Percentiles rank a stretch among this genome's conserved stretches.
Conservation (phyloP, 2,113 vertebrate genomes). For the Regulus satrapa region DNA sequence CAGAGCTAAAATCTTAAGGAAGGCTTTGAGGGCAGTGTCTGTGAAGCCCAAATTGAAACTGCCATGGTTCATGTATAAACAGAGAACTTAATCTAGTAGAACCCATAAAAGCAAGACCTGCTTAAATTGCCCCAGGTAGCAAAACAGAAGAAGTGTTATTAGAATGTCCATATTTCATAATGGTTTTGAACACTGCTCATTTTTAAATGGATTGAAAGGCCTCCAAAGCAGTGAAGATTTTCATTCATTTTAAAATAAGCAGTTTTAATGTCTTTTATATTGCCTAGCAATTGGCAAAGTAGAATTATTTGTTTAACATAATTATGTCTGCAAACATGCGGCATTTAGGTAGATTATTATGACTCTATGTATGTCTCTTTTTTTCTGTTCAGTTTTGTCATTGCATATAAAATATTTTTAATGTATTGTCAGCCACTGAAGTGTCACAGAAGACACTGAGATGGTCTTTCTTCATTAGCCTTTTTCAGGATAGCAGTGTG, state of each 20-base stretch:
- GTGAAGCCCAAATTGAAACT: slow-evolving; percentile 60
- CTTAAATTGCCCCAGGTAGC: neutral
- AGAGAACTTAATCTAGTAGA: slow-evolving; percentile 26
- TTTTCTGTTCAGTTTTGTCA: neutral
- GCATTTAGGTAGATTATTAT: neutral
- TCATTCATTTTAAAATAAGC: slow-evolving; percentile 41
- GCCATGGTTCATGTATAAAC: slow-evolving; percentile 23
- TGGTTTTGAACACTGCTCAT: neutral
- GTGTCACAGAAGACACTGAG: neutral
- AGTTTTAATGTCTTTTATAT: slow-evolving; percentile 56
- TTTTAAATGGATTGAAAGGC: slow-evolving; percentile 15
- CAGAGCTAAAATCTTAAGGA: slow-evolving; percentile 56
- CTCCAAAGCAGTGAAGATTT: neutral
- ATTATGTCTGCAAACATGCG: slow-evolving; percentile 28
- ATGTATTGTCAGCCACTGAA: neutral
- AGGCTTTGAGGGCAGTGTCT: slow-evolving; percentile 4
- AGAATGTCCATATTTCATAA: neutral
- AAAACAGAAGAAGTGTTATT: neutral
- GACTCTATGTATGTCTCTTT: neutral
- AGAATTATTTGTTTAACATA: neutral
- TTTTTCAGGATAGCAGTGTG: neutral
- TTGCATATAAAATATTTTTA: neutral
- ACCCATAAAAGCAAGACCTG: neutral
- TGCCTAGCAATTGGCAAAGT: slow-evolving; percentile 36
- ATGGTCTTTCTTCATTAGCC: neutral